A percentile compares a stretch with the other conserved stretches of the same genome.
Evolutionary conservation across 2,888 invertebrate species (phyloP).

Genomic region (Drosophila demipolita): DNA sequence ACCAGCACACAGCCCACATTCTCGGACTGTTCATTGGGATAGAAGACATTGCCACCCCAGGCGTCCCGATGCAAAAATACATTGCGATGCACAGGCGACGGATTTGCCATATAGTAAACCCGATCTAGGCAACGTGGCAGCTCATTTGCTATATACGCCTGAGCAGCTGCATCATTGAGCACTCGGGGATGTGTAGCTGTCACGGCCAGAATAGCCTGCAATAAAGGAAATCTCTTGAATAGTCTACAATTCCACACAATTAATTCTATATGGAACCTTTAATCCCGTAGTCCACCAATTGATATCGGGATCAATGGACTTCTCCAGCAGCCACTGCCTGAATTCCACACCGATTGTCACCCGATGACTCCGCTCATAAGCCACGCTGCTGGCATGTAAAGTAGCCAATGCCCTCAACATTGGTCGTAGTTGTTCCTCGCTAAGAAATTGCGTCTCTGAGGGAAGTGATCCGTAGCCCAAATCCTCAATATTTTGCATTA

Average conservation of each 20-base stretch:
- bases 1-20: slow-evolving; percentile 77
- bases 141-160: slow-evolving; percentile 70
- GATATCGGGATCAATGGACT: slow-evolving; percentile 64
- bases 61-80: slow-evolving; percentile 85
- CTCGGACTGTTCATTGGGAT: slow-evolving; percentile 53
- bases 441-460: slow-evolving; percentile 59
- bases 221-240: not conserved
- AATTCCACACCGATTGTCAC: slow-evolving; percentile 68
- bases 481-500: slow-evolving; percentile 84
- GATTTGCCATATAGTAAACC: slow-evolving; percentile 77
- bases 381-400: slow-evolving; percentile 84
- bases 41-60: slow-evolving; percentile 84
- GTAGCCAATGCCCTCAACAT: slow-evolving; percentile 82
- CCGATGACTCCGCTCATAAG: slow-evolving; percentile 80
- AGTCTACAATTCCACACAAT: not conserved
- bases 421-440: slow-evolving; percentile 77
- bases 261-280: slow-evolving; percentile 42
- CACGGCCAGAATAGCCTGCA: slow-evolving; percentile 67
- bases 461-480: slow-evolving; percentile 66
- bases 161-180: slow-evolving; percentile 42
- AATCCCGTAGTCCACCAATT: slow-evolving; percentile 77
- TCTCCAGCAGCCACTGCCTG: slow-evolving; percentile 67
- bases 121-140: slow-evolving; percentile 67
- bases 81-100: slow-evolving; percentile 84
- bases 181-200: slow-evolving; percentile 65